Percentiles rank a stretch among this genome's conserved stretches.
These are phyloP conservation scores for Trogon surrucura DNA, from an alignment of 2,113 vertebrate species.

Conservation along the genomic window DNA sequence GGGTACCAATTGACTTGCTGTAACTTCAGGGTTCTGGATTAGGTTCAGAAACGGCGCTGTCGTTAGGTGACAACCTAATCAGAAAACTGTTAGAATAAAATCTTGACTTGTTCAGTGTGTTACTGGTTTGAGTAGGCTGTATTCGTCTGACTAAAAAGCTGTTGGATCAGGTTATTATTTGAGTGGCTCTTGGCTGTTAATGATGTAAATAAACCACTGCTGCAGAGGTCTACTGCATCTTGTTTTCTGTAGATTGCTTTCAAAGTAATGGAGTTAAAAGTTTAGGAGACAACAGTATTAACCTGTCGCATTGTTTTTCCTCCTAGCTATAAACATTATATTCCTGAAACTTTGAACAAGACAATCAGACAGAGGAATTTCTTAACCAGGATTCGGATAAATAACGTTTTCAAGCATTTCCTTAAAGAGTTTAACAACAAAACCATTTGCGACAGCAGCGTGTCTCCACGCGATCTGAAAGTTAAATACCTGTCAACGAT, in stretches of 20 bases:
- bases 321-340: constrained; percentile 91
- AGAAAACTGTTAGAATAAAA: background rate
- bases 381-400: constrained; percentile 92
- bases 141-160: background rate
- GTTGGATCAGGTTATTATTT: background rate
- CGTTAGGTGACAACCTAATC: background rate
- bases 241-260: background rate
- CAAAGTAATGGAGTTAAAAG: background rate
- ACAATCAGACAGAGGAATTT: constrained; percentile 93
- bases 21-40: background rate
- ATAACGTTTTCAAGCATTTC: constrained; percentile 97
- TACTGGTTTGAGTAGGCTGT: background rate
- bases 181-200: background rate
- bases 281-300: background rate
- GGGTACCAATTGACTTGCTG: background rate
- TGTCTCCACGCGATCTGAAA: constrained; percentile 91
- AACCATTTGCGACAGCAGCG: constrained; percentile 90
- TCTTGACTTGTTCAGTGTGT: too few relatives aligned
- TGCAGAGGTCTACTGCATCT: background rate
- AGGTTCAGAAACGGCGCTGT: background rate
- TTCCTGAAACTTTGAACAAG: constrained; percentile 90
- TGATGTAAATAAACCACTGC: background rate
- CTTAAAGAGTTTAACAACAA: constrained; percentile 94
- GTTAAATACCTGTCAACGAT: constrained; percentile 96
- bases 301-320: background rate